Conservation (phyloP, 2,888 invertebrate species). For the Protula sp. region DNA sequence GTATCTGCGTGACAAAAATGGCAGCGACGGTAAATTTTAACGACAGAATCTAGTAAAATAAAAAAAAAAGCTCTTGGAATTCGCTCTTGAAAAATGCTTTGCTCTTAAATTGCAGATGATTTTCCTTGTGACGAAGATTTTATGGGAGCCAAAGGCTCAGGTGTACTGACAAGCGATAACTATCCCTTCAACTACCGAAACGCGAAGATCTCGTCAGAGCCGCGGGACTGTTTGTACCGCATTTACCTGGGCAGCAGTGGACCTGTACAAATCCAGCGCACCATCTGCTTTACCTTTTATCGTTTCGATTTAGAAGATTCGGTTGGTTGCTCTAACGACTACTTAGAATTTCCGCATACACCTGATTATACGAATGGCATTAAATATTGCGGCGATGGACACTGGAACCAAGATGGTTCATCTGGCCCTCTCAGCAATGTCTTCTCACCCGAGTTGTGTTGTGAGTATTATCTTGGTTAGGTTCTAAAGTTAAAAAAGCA, state of each 20-base stretch:
- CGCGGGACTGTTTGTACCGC: neutral
- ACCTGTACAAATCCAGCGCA: too few relatives aligned
- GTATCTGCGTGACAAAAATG: too few relatives aligned
- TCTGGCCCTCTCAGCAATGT: neutral
- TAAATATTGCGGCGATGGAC: neutral
- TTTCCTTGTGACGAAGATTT: neutral
- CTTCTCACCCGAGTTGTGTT: neutral
- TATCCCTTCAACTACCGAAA: neutral
- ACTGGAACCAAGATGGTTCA: neutral
- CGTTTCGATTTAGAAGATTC: neutral
- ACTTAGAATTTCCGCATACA: neutral
- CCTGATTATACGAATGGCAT: neutral
- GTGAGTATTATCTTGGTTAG: neutral
- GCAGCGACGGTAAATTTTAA: too few relatives aligned
- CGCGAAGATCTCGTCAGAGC: neutral
- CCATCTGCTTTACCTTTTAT: neutral
- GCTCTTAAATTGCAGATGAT: too few relatives aligned
- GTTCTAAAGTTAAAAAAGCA: too few relatives aligned
- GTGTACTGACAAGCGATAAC: neutral
- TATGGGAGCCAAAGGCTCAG: neutral
- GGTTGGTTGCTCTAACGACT: neutral
- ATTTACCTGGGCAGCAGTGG: neutral
- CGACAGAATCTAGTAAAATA: too few relatives aligned
- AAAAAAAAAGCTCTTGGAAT: too few relatives aligned
- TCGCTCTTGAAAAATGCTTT: too few relatives aligned